A percentile compares a stretch with the other conserved stretches of the same genome.
These are phyloP conservation scores for Dynastes tityus DNA, from an alignment of 2,888 invertebrate genomes.

Conservation along the genomic window DNA sequence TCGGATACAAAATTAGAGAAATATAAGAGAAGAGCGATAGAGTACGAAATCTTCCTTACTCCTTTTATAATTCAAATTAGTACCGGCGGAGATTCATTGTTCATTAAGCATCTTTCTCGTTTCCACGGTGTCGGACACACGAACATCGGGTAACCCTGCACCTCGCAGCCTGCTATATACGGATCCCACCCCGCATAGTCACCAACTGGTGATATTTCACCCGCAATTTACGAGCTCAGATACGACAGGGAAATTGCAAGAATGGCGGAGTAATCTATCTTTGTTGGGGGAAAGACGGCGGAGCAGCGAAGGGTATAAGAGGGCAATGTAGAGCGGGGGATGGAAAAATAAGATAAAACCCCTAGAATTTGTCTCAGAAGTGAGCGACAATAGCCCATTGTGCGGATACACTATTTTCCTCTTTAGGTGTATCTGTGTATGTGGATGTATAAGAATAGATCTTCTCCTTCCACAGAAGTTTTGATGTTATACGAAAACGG, in stretches of 20 bases:
- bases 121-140: slow-evolving; percentile 56
- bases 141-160: slow-evolving; percentile 53
- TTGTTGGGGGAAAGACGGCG: slow-evolving; percentile 75
- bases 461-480: slow-evolving; percentile 18
- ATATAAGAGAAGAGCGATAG: slow-evolving; percentile 19
- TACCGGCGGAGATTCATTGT: slow-evolving; percentile 45
- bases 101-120: slow-evolving; percentile 54
- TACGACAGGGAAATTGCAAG: slow-evolving; percentile 96
- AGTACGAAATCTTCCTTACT: slow-evolving; percentile 27
- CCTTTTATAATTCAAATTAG: slow-evolving; percentile 47
- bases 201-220: slow-evolving; percentile 83
- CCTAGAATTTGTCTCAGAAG: slow-evolving; percentile 70
- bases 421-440: slow-evolving; percentile 44
- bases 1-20: slow-evolving; percentile 22
- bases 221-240: slow-evolving; percentile 89
- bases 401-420: slow-evolving; percentile 62
- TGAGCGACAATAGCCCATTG: slow-evolving; percentile 69
- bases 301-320: slow-evolving; percentile 28
- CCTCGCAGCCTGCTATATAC: slow-evolving; percentile 61
- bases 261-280: slow-evolving; percentile 94
- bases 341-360: slow-evolving; percentile 71
- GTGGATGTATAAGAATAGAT: slow-evolving; percentile 54
- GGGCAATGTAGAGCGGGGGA: slow-evolving; percentile 34
- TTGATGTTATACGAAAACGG: slow-evolving; percentile 50
- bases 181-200: slow-evolving; percentile 61